These are phyloP conservation scores for Emys orbicularis DNA, from an alignment of 2,797 vertebrate species.

Conservation along the genomic window DNA sequence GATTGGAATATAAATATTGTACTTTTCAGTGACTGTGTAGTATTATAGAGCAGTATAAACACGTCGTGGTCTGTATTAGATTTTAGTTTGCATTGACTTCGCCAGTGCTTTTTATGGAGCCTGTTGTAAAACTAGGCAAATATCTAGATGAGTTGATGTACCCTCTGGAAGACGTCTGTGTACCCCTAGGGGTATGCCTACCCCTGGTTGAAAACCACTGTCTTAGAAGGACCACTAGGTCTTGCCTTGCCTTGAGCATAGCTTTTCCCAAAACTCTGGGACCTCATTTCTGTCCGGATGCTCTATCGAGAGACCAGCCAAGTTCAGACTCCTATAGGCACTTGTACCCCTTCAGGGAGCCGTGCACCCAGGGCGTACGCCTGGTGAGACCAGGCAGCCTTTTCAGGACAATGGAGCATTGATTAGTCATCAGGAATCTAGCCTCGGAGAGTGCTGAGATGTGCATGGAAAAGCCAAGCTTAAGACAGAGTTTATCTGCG, in stretches of 20 bases:
- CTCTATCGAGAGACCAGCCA: not conserved
- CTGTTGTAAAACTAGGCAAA: too few relatives aligned
- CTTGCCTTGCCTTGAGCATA: not conserved
- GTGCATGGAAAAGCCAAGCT: not conserved
- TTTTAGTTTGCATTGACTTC: too few relatives aligned
- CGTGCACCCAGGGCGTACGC: too few relatives aligned
- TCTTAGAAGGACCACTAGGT: not conserved
- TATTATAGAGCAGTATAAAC: too few relatives aligned
- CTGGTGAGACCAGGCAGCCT: not conserved
- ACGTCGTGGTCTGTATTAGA: too few relatives aligned
- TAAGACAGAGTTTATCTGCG: not conserved
- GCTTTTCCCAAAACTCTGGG: not conserved
- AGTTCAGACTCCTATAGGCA: not conserved
- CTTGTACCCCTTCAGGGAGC: not conserved
- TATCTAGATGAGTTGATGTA: too few relatives aligned
- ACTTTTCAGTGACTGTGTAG: too few relatives aligned
- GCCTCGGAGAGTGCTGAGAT: not conserved
- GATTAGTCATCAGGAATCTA: not conserved
- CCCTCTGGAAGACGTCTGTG: too few relatives aligned
- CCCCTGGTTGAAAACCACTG: too few relatives aligned
- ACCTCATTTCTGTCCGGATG: not conserved
- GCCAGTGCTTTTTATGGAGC: too few relatives aligned
- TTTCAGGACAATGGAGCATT: not conserved
- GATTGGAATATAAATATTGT: too few relatives aligned
- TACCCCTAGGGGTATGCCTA: too few relatives aligned